Percentiles rank a stretch among this genome's conserved stretches.
Evolutionary conservation across 2,797 vertebrate genomes (phyloP).

Genomic region (Protonibea diacanthus): DNA sequence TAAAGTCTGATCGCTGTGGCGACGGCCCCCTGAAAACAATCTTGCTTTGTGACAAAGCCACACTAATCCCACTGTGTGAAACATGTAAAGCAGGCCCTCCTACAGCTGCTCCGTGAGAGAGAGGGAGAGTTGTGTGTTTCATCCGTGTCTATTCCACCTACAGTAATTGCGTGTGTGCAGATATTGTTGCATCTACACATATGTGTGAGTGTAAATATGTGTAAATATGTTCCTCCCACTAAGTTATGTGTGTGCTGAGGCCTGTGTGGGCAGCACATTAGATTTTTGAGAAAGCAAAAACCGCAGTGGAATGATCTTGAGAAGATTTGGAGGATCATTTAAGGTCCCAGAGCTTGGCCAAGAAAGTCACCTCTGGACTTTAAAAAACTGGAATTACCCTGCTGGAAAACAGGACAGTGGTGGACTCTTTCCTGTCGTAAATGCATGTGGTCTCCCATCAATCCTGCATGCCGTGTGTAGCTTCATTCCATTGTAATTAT

Average conservation of each 20-base stretch:
- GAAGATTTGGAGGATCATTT: conserved; percentile 50
- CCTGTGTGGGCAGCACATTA: conserved; percentile 71
- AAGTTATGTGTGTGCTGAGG: conserved; percentile 75
- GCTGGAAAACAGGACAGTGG: conserved; percentile 43
- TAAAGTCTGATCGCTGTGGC: conserved; percentile 62
- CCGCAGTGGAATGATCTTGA: conserved; percentile 58
- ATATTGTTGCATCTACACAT: conserved; percentile 54
- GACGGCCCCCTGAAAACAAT: conserved; percentile 80
- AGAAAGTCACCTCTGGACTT: conserved; percentile 45
- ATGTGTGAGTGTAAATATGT: conserved; percentile 59
- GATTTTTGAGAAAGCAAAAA: conserved; percentile 66
- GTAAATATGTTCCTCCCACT: conserved; percentile 83
- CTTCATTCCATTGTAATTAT: conserved; percentile 47
- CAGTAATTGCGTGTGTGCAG: conserved; percentile 40
- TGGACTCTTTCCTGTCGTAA: conserved; percentile 26
- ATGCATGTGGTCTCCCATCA: conserved; percentile 63
- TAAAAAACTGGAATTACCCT: conserved; percentile 19
- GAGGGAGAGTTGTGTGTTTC: conserved; percentile 64
- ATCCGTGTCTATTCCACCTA: conserved; percentile 73
- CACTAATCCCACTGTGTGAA: conserved; percentile 85
- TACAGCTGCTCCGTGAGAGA: conserved; percentile 70
- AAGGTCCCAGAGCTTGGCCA: conserved; percentile 37
- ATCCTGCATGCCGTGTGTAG: conserved; percentile 12
- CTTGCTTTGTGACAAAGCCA: conserved; percentile 83
- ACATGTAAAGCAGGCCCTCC: conserved; percentile 84